Base-by-base conservation (phyloP, 2,888 invertebrate genomes). In the Torymus aiolomorphi region DNA sequence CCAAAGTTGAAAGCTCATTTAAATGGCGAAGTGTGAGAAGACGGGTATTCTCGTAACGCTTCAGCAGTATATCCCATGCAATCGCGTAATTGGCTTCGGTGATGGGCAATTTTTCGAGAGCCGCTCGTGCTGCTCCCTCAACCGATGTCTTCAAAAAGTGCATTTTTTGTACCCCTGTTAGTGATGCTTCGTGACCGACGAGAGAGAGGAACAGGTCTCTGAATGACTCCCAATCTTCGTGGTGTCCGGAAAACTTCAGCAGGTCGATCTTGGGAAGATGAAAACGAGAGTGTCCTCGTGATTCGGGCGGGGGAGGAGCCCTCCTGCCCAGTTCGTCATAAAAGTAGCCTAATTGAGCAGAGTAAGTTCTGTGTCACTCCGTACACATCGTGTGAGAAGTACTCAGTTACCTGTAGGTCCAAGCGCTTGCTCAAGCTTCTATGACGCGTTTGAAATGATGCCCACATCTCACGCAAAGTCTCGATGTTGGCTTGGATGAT, bases 201-300 rank as follows among this genome's bases (percentile, higher is more conserved):
- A 57, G 52, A 52, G 52, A 52, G 10, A 8, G 10, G 12, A 52
- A 52, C 52, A 52, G 12, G 52, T 52, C 52, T n/a, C 1, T 85
- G 85, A 4, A 87, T 77, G n/a, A 88, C 82, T 63, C 42, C 63
- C 57, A 57, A 57, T 57, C 57, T 4, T 57, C 57, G 4, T 57
- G 57, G n/a, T 10, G n/a, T 10, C n/a, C 57, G 11, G 57, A 57
- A n/a, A 57, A 57, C 4, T 4, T 57, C n/a, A n/a, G 57, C 10
- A n/a, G n/a, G 4, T 13, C n/a, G n/a, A 57, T 57, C 57, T n/a
- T 10, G 4, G 57, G 57, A n/a, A 57, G 57, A n/a, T 57, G 57
- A 12, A 12, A 52, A 12, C 52, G 12, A 12, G 10, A 52, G 52
- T n/a, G n/a, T n/a, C n/a, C n/a, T n/a, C n/a, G n/a, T n/a, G n/a